phyloP scores from a whole-genome alignment of 2,113 vertebrate species.

The Phoenicopterus ruber region DNA sequence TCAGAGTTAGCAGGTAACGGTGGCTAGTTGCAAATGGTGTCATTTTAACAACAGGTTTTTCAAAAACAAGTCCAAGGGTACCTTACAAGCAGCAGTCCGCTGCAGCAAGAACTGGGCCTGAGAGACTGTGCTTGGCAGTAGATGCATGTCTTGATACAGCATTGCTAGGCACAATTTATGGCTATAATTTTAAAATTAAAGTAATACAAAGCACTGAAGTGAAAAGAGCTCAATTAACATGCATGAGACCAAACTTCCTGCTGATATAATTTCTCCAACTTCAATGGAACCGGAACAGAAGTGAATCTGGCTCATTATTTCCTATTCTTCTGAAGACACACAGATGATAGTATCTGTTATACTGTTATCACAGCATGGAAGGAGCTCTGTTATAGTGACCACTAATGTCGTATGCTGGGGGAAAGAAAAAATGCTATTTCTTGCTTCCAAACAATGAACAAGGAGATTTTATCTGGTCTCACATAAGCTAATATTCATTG shows the following conservation, averaged over 20 bases:
- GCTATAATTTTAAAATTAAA: conserved; percentile 39
- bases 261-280: conserved; percentile 29
- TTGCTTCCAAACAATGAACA: conserved; percentile 1
- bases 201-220: conserved; percentile 28
- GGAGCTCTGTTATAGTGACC: conserved; percentile 6
- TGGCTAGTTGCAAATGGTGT: not conserved
- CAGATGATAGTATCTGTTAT: conserved; percentile 19
- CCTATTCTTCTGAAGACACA: conserved; percentile 24
- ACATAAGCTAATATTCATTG: not conserved
- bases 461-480: not conserved
- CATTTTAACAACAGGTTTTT: not conserved
- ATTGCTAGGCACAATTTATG: conserved; percentile 19
- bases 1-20: not conserved
- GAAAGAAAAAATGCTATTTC: conserved; percentile 2
- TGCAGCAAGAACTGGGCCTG: not conserved
- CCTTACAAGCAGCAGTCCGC: not conserved
- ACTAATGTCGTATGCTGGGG: not conserved
- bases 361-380: conserved; percentile 26
- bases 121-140: not conserved
- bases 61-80: not conserved
- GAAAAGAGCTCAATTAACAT: conserved; percentile 46
- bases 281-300: not conserved
- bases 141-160: not conserved
- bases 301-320: conserved; percentile 36
- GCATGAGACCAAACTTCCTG: conserved; percentile 31